phyloP scores from a whole-genome alignment of 2,113 vertebrate species.

The Ailurus styani region DNA sequence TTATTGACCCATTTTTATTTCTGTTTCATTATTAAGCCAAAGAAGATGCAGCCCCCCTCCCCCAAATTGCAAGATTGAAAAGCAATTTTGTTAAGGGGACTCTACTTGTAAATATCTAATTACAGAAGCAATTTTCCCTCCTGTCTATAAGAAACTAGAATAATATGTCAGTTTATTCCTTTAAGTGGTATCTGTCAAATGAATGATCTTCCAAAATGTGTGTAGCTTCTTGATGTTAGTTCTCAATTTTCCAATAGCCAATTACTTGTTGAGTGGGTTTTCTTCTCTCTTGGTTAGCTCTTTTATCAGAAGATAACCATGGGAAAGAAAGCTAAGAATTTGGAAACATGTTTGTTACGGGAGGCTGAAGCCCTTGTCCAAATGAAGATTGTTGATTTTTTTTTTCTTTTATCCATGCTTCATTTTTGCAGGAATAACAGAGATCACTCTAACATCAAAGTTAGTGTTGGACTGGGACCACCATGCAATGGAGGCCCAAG shows the following conservation, averaged over 20 bases:
- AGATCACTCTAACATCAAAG: background rate
- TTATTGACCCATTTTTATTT: conserved; percentile 51
- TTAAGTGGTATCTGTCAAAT: conserved; percentile 23
- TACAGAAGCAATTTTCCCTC: conserved; percentile 29
- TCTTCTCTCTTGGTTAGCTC: background rate
- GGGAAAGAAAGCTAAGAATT: background rate
- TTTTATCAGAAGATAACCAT: conserved; percentile 7
- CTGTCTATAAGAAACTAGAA: background rate
- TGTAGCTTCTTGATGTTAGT: background rate
- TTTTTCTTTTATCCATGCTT: background rate
- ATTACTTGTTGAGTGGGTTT: conserved; percentile 1
- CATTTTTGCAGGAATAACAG: background rate
- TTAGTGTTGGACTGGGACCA: background rate
- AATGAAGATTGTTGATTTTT: background rate
- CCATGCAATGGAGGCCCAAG: background rate
- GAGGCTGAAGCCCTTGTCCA: background rate
- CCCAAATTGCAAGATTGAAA: conserved; percentile 7
- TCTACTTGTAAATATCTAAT: conserved; percentile 42
- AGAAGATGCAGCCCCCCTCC: background rate
- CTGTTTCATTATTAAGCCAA: conserved; percentile 19
- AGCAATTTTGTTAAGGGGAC: background rate
- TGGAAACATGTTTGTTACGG: background rate
- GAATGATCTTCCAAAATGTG: background rate
- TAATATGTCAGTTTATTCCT: background rate
- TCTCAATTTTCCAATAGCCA: background rate